Percentiles rank a stretch among this genome's conserved stretches.
Conservation (phyloP, 2,113 vertebrate genomes). For the Channa argus region DNA sequence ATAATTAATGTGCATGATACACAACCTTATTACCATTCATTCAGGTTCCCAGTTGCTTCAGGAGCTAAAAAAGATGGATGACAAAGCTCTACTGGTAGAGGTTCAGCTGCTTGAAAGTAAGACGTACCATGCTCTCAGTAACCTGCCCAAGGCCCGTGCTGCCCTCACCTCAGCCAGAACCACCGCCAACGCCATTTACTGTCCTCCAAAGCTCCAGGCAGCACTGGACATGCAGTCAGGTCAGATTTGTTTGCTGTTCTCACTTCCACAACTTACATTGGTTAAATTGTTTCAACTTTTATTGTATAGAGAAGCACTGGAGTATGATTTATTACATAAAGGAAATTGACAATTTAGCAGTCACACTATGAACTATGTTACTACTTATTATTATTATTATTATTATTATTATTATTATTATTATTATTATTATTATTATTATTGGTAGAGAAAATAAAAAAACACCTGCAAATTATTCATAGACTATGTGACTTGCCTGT, state of each 20-base stretch:
- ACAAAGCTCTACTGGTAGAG: slow-evolving; percentile 98
- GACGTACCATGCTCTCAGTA: slow-evolving; percentile 98
- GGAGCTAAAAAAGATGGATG: slow-evolving; percentile 99
- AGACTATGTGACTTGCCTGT: neutral
- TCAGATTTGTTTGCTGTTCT: slow-evolving; percentile 42
- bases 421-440: no score
- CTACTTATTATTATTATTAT: no score
- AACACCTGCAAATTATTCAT: no score
- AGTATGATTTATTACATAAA: no score
- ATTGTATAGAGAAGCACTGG: no score
- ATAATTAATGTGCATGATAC: neutral
- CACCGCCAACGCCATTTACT: slow-evolving; percentile 99
- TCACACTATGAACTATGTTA: no score
- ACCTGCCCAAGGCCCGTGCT: slow-evolving; percentile 97
- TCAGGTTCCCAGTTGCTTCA: slow-evolving; percentile 93
- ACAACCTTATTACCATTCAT: neutral
- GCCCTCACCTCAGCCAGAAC: slow-evolving; percentile 98
- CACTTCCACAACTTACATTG: neutral
- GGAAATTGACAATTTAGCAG: no score
- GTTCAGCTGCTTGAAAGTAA: slow-evolving; percentile 98
- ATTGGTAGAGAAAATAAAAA: no score
- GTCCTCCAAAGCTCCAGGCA: slow-evolving; percentile 97
- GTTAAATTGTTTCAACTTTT: no score
- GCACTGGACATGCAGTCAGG: slow-evolving; percentile 99
- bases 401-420: no score